A percentile compares a stretch with the other conserved stretches of the same genome.
Conservation (phyloP, 2,797 vertebrate genomes). For the Siniperca obscura region DNA sequence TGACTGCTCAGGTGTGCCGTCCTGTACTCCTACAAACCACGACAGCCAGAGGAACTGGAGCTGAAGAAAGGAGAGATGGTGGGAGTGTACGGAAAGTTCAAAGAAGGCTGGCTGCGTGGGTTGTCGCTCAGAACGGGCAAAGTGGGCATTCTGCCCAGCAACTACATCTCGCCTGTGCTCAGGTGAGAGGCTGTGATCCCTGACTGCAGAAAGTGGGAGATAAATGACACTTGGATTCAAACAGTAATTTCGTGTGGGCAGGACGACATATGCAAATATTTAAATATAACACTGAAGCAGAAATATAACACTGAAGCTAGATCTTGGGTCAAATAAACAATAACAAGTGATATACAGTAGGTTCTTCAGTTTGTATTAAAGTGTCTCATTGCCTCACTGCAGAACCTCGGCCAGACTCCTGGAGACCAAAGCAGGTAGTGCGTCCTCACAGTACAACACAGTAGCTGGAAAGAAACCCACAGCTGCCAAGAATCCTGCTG, state of each 20-base stretch:
- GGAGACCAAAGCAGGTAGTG: slow-evolving; percentile 86
- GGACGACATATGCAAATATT: slow-evolving; percentile 15
- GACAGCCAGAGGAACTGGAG: slow-evolving; percentile 90
- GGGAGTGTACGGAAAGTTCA: slow-evolving; percentile 91
- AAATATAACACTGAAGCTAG: slow-evolving; percentile 8
- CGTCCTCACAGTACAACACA: slow-evolving; percentile 76
- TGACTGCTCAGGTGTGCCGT: slow-evolving; percentile 88
- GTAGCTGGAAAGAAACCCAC: slow-evolving; percentile 81
- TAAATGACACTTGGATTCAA: slow-evolving; percentile 50
- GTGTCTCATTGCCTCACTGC: slow-evolving; percentile 50
- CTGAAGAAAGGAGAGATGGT: slow-evolving; percentile 95
- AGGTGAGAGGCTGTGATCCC: slow-evolving; percentile 84
- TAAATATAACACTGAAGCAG: slow-evolving; percentile 10
- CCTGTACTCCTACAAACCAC: slow-evolving; percentile 90
- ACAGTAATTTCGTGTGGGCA: slow-evolving; percentile 39
- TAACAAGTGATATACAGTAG: background rate
- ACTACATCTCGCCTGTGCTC: slow-evolving; percentile 92
- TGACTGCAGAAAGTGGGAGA: slow-evolving; percentile 35
- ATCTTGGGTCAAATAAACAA: slow-evolving; percentile 9
- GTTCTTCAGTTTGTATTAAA: slow-evolving; percentile 12
- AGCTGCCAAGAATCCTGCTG: slow-evolving; percentile 80
- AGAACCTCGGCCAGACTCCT: slow-evolving; percentile 91
- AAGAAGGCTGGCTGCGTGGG: slow-evolving; percentile 94
- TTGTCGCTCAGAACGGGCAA: slow-evolving; percentile 93
- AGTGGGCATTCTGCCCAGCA: slow-evolving; percentile 92